Evolutionary conservation across 2,113 vertebrate species (phyloP).

Genomic region (Crotalus viridis): DNA sequence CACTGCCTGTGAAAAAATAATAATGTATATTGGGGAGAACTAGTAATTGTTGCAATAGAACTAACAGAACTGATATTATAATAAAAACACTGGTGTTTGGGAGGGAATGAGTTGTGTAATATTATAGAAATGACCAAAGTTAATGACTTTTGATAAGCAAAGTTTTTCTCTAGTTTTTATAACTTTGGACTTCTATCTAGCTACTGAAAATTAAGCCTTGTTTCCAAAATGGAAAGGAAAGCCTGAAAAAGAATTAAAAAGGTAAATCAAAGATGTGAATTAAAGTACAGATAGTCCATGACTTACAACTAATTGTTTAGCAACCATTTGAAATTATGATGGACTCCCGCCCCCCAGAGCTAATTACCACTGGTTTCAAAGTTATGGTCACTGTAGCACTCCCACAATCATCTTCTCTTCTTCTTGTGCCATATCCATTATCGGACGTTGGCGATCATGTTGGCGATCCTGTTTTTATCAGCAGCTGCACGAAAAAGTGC

Average conservation of each 20-base stretch:
- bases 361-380: too few relatives aligned
- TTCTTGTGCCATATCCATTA: too few relatives aligned
- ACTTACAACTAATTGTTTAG: too few relatives aligned
- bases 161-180: neutral
- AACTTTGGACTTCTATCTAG: neutral
- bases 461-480: too few relatives aligned
- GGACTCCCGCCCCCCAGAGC: accelerated
- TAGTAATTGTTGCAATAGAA: neutral
- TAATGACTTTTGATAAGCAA: neutral
- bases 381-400: too few relatives aligned
- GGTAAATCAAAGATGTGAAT: neutral
- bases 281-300: too few relatives aligned
- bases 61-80: neutral
- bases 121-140: neutral
- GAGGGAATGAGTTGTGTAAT: neutral
- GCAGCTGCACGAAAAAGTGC: too few relatives aligned
- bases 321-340: too few relatives aligned
- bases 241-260: neutral
- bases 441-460: too few relatives aligned
- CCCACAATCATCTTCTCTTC: too few relatives aligned
- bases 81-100: neutral
- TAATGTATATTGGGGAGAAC: neutral
- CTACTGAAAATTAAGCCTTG: neutral
- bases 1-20: neutral
- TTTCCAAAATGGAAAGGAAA: neutral